A percentile compares a stretch with the other conserved stretches of the same genome.
Evolutionary conservation across 2,797 vertebrate genomes (phyloP).

Genomic region (Lates japonicus): DNA sequence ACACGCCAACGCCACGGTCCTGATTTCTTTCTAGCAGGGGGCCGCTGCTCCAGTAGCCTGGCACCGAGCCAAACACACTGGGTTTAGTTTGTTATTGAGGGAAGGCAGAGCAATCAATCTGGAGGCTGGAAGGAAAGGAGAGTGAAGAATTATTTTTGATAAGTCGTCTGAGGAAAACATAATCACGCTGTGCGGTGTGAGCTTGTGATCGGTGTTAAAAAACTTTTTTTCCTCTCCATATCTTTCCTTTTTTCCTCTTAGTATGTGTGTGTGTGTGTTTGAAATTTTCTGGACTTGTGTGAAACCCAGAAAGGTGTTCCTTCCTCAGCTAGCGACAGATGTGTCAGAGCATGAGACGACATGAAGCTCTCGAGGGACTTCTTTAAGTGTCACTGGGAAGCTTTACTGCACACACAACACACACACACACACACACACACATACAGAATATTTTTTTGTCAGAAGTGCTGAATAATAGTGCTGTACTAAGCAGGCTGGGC

Average conservation of each 20-base stretch:
- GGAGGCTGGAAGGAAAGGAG: conserved; percentile 56
- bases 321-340: conserved; percentile 73
- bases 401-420: conserved; percentile 36
- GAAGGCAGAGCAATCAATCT: conserved; percentile 73
- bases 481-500: conserved; percentile 77
- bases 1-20: conserved; percentile 36
- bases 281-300: conserved; percentile 59
- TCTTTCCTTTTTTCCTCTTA: conserved; percentile 20
- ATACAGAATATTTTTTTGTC: conserved; percentile 53
- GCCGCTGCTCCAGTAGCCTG: conserved; percentile 48
- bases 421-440: conserved; percentile 39
- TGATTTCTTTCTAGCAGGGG: conserved; percentile 72
- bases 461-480: conserved; percentile 82
- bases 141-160: conserved; percentile 69
- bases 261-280: conserved; percentile 2
- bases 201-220: conserved; percentile 55
- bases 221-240: conserved; percentile 21
- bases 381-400: conserved; percentile 76
- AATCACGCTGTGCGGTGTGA: conserved; percentile 60
- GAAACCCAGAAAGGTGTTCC: conserved; percentile 67
- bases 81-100: conserved; percentile 62
- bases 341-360: conserved; percentile 78
- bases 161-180: conserved; percentile 75
- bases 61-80: conserved; percentile 56
- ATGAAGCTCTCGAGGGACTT: conserved; percentile 69